Evolutionary conservation across 2,888 invertebrate genomes (phyloP).

Genomic region (Cerastis leucographa): DNA sequence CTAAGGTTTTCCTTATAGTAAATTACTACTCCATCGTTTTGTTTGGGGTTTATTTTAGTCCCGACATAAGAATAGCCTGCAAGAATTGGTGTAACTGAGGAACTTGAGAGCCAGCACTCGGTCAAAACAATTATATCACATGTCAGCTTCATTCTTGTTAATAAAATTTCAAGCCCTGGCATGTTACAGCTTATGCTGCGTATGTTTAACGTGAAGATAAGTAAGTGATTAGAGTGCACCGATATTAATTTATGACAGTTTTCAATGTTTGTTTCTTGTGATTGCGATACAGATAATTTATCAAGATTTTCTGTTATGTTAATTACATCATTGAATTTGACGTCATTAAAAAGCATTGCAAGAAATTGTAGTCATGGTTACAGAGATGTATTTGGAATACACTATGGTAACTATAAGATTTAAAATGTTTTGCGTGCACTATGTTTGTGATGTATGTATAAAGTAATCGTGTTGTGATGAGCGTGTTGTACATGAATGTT

Average conservation of each 20-base stretch:
- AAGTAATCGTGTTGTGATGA: too few relatives aligned
- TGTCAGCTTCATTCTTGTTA: neutral
- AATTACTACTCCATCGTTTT: slow-evolving; percentile 27
- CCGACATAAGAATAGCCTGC: neutral
- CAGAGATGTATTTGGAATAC: neutral
- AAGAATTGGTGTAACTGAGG: neutral
- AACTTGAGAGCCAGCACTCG: slow-evolving; percentile 1
- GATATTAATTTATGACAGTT: slow-evolving; percentile 5
- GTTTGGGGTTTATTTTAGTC: slow-evolving; percentile 12
- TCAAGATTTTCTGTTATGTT: slow-evolving; percentile 4
- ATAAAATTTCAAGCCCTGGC: slow-evolving; percentile 7
- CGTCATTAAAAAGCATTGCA: neutral
- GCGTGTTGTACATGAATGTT: too few relatives aligned
- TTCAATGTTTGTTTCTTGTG: slow-evolving; percentile 11
- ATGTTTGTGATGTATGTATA: too few relatives aligned
- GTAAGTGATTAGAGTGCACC: neutral
- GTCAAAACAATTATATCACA: slow-evolving; percentile 10
- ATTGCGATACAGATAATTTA: slow-evolving; percentile 17
- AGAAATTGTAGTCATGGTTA: neutral
- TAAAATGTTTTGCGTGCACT: too few relatives aligned
- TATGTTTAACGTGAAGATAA: slow-evolving; percentile 11
- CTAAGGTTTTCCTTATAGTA: slow-evolving; percentile 20
- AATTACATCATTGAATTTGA: too few relatives aligned
- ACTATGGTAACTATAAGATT: too few relatives aligned
- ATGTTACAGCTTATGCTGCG: slow-evolving; percentile 13